Percentiles rank a stretch among this genome's conserved stretches.
phyloP scores from a whole-genome alignment of 2,113 vertebrate genomes.

The Indicator maculatus region DNA sequence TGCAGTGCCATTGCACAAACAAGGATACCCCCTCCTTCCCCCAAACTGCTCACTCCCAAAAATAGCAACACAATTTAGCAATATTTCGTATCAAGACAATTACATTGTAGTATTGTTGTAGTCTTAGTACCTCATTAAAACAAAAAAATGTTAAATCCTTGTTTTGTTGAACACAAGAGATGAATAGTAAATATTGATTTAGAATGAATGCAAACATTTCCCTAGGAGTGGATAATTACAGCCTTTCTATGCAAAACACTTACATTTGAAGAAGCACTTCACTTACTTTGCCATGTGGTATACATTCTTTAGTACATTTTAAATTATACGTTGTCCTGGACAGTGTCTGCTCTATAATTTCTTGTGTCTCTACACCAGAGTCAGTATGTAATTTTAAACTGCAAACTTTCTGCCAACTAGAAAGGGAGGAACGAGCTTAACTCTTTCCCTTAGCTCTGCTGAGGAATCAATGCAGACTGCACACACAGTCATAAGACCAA shows the following conservation, averaged over 20 bases:
- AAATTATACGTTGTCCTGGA: slow-evolving; percentile 94
- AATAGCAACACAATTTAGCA: slow-evolving; percentile 79
- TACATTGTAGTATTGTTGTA: slow-evolving; percentile 80
- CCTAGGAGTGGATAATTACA: slow-evolving; percentile 89
- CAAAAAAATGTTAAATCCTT: slow-evolving; percentile 82
- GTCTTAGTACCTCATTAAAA: slow-evolving; percentile 83
- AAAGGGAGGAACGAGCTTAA: slow-evolving; percentile 78
- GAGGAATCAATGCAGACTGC: slow-evolving; percentile 41
- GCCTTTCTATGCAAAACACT: slow-evolving; percentile 86
- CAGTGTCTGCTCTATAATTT: slow-evolving; percentile 92
- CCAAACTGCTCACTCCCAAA: slow-evolving; percentile 68
- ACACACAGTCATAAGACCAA: background rate
- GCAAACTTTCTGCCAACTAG: slow-evolving; percentile 84
- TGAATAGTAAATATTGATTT: slow-evolving; percentile 91
- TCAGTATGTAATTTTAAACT: slow-evolving; percentile 91
- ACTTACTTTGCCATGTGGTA: slow-evolving; percentile 87
- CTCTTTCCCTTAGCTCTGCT: slow-evolving; percentile 76
- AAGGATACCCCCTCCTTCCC: slow-evolving; percentile 66
- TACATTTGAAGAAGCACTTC: slow-evolving; percentile 86
- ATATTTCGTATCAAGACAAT: slow-evolving; percentile 82
- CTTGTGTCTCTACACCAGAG: slow-evolving; percentile 89
- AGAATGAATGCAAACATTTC: slow-evolving; percentile 91
- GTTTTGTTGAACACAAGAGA: slow-evolving; percentile 86
- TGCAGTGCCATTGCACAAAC: slow-evolving; percentile 75
- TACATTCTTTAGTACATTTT: slow-evolving; percentile 88